Percentiles rank a stretch among this genome's conserved stretches.
Evolutionary conservation across 2,797 vertebrate genomes (phyloP).

Genomic region (Melanotaenia maccullochi): DNA sequence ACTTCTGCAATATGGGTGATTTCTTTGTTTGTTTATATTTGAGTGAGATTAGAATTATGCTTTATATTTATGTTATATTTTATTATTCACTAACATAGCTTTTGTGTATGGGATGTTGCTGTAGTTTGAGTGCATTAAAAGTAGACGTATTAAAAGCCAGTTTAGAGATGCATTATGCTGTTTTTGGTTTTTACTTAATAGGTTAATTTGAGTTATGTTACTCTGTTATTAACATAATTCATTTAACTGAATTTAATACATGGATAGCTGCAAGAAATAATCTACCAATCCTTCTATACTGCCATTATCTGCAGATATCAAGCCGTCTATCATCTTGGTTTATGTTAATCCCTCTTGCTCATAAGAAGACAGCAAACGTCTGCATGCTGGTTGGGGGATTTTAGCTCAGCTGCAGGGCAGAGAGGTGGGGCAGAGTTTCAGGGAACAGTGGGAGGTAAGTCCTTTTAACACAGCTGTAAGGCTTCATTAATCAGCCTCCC

Average conservation of each 20-base stretch:
- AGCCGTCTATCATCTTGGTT: not conserved
- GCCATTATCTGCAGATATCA: slow-evolving; percentile 1
- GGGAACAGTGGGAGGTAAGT: slow-evolving; percentile 1
- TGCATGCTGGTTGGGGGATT: not conserved
- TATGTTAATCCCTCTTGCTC: not conserved
- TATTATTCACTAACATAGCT: not conserved
- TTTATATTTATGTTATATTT: not conserved
- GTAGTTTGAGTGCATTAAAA: not conserved
- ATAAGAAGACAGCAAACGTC: not conserved
- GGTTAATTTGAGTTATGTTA: not conserved
- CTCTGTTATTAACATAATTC: not conserved
- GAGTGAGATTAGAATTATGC: too few relatives aligned
- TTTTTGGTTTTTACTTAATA: not conserved
- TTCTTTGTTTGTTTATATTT: not conserved
- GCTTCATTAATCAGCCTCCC: slow-evolving; percentile 3
- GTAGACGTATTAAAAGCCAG: not conserved
- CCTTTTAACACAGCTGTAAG: not conserved
- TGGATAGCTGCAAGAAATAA: not conserved
- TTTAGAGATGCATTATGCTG: not conserved
- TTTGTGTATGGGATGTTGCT: not conserved
- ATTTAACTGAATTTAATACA: not conserved
- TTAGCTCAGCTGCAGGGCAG: not conserved
- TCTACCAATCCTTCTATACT: not conserved
- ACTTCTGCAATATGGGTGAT: too few relatives aligned
- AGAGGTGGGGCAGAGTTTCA: not conserved